Percentiles rank a stretch among this genome's conserved stretches.
Conservation (phyloP, 2,113 vertebrate genomes). For the Podarcis cretensis region DNA sequence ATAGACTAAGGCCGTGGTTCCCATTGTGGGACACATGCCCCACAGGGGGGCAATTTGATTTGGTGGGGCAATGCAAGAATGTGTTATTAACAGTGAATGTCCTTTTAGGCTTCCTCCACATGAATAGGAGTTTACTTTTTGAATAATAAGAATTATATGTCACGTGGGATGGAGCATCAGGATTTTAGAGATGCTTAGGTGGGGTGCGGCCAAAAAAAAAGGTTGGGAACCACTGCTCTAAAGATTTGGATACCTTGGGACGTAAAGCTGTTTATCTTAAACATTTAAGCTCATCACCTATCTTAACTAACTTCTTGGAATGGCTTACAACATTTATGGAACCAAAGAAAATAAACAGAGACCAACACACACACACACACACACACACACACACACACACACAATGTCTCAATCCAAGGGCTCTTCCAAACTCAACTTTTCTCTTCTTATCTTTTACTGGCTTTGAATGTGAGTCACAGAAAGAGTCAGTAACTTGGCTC, state of each 20-base stretch:
- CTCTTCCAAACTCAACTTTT: background rate
- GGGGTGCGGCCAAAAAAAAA: too few species aligned
- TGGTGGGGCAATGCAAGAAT: too few species aligned
- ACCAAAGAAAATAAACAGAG: background rate
- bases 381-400: too few species aligned
- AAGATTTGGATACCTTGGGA: slow-evolving; percentile 15
- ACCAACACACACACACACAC: background rate
- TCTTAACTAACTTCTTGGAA: background rate
- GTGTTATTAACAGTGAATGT: too few species aligned
- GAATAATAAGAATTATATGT: too few species aligned
- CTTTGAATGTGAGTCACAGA: background rate
- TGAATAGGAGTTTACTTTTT: too few species aligned
- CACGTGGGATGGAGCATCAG: too few species aligned
- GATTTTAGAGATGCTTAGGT: too few species aligned
- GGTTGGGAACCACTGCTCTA: too few species aligned
- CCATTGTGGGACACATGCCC: too few species aligned
- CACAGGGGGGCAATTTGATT: too few species aligned
- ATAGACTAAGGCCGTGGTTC: slow-evolving; percentile 34
- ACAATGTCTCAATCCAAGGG: background rate
- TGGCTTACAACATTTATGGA: background rate
- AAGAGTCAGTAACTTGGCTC: background rate
- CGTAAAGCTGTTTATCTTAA: background rate
- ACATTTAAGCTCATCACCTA: background rate
- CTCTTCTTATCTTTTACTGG: slow-evolving; percentile 7
- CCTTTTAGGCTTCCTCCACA: too few species aligned